Percentiles rank a stretch among this genome's conserved stretches.
These are phyloP conservation scores for Schlechtendalia chinensis DNA, from an alignment of 1,140 invertebrate genomes.

Conservation along the genomic window DNA sequence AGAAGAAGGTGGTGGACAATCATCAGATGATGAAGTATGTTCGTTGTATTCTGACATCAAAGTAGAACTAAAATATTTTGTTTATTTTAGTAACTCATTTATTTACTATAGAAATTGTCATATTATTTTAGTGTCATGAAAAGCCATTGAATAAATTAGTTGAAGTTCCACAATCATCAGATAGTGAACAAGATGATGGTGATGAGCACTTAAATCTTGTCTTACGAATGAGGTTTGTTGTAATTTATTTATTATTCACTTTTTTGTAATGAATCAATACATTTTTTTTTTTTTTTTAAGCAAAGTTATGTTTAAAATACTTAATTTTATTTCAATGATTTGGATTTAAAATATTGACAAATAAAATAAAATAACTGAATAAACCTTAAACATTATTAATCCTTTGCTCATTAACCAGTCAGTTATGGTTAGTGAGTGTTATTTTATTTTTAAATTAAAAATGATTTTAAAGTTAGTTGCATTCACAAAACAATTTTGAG, in stretches of 20 bases:
- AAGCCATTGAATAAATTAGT: slow-evolving; percentile 61
- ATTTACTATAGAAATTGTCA: neutral
- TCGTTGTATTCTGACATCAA: neutral
- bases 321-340: neutral
- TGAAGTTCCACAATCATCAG: slow-evolving; percentile 61
- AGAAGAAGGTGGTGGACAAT: slow-evolving; percentile 63
- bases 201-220: slow-evolving; percentile 70
- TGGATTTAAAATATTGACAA: neutral
- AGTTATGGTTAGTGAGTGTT: no score
- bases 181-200: slow-evolving; percentile 59
- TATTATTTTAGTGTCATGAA: slow-evolving; percentile 54
- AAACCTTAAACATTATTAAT: no score
- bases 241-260: neutral
- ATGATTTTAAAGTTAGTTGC: no score
- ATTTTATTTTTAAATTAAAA: no score
- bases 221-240: slow-evolving; percentile 70
- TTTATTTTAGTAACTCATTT: neutral
- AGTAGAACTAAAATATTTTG: neutral
- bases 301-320: neutral
- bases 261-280: neutral
- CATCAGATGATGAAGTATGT: slow-evolving; percentile 56
- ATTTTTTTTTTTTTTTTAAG: neutral
- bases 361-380: no score
- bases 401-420: no score
- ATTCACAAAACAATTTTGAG: no score